Conservation (phyloP, 2,113 vertebrate species). For the Halcyon senegalensis region DNA sequence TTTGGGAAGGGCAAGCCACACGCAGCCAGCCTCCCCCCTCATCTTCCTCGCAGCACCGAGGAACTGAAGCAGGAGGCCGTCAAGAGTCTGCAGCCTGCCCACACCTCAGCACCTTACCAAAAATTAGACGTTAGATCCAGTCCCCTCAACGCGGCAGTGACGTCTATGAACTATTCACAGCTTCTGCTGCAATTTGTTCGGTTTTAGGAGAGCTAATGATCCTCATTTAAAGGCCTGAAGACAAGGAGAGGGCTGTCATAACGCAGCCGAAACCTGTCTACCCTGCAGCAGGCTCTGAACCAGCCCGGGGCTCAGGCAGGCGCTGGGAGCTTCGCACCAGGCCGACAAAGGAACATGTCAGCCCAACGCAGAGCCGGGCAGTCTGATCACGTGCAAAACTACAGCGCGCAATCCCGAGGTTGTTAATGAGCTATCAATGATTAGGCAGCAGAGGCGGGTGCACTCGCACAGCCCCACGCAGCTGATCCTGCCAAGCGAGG, state of each 20-base stretch:
- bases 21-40: not conserved
- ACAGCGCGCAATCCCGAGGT: not conserved
- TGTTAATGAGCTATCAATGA: not conserved
- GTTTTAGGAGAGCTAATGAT: not conserved
- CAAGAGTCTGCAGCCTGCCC: not conserved
- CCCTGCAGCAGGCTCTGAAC: not conserved
- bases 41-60: not conserved
- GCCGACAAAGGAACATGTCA: not conserved
- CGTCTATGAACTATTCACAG: accelerated
- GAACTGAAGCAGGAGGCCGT: accelerated
- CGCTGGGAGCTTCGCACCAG: not conserved
- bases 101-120: not conserved
- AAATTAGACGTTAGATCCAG: not conserved
- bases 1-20: not conserved
- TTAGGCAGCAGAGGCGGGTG: not conserved
- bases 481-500: not conserved
- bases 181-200: not conserved
- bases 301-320: not conserved
- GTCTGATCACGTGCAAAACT: not conserved
- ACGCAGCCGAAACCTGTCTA: not conserved
- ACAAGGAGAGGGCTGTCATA: not conserved
- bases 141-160: accelerated
- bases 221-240: not conserved
- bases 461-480: accelerated
- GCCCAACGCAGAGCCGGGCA: not conserved